Conservation (phyloP, 2,888 invertebrate genomes). For the Dyspetes luteomarginatus region DNA sequence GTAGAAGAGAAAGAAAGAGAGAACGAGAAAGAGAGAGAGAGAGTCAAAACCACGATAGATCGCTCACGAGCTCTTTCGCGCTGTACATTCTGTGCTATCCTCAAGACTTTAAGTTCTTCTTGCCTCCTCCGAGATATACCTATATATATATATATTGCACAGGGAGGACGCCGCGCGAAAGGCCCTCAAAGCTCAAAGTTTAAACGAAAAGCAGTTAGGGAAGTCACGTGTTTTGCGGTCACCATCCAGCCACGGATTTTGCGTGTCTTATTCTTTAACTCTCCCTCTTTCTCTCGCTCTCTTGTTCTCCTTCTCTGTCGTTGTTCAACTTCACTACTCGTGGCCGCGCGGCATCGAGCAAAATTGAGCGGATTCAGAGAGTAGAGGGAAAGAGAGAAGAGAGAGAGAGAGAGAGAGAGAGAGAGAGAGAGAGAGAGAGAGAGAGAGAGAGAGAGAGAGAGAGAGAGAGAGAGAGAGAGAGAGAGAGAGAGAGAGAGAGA, state of each 20-base stretch:
- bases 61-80: conserved; percentile 14
- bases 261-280: conserved; percentile 27
- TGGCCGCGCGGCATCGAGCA: conserved; percentile 71
- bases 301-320: conserved; percentile 10
- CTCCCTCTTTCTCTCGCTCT: not conserved
- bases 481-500: conserved; percentile 41
- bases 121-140: conserved; percentile 19
- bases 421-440: conserved; percentile 20
- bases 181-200: conserved; percentile 70
- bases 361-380: conserved; percentile 76
- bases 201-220: conserved; percentile 81
- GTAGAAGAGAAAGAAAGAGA: not conserved
- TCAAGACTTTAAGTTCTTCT: conserved; percentile 24
- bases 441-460: not conserved
- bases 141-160: not conserved
- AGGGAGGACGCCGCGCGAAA: conserved; percentile 50
- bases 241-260: conserved; percentile 53
- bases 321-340: conserved; percentile 16
- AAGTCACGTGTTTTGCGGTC: conserved; percentile 82
- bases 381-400: no score
- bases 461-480: not conserved
- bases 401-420: conserved; percentile 5
- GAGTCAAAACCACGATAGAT: conserved; percentile 53
- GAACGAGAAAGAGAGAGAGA: conserved; percentile 44
- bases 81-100: conserved; percentile 39